Evolutionary conservation across 1,140 invertebrate species (phyloP).

Genomic region (Bombus pyrosoma): DNA sequence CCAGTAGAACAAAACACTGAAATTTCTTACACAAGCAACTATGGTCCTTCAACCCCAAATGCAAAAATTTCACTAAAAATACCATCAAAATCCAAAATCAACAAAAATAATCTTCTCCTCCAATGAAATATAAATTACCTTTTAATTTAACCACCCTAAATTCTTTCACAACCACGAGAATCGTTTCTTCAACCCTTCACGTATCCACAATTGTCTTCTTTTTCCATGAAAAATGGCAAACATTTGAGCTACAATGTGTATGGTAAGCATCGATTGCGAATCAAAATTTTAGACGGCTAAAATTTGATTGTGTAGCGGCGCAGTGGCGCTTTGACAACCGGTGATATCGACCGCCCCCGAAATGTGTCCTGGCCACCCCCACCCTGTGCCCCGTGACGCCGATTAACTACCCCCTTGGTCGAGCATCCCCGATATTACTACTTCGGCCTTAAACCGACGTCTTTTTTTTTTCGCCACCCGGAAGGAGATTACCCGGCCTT

Average conservation of each 20-base stretch:
- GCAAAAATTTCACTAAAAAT: no score
- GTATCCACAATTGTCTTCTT: background rate
- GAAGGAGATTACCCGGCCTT: background rate
- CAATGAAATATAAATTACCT: background rate
- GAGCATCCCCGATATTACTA: conserved; percentile 24
- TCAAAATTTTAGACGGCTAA: conserved; percentile 31
- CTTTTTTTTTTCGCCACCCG: background rate
- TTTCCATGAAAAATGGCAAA: background rate
- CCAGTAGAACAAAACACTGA: no score
- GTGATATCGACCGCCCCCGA: conserved; percentile 75
- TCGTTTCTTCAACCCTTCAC: no score
- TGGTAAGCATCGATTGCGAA: background rate
- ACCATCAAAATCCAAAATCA: no score
- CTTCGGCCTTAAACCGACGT: background rate
- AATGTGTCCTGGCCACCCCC: conserved; percentile 59
- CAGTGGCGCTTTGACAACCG: conserved; percentile 62
- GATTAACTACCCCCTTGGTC: conserved; percentile 52
- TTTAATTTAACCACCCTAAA: no score
- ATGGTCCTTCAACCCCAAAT: no score
- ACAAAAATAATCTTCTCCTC: no score
- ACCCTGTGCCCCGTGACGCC: conserved; percentile 6
- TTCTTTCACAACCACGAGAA: background rate
- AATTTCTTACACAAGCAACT: no score
- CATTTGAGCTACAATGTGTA: no score
- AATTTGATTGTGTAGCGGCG: conserved; percentile 63